Conservation (phyloP, 2,797 vertebrate genomes). For the Danio jaintianensis region DNA sequence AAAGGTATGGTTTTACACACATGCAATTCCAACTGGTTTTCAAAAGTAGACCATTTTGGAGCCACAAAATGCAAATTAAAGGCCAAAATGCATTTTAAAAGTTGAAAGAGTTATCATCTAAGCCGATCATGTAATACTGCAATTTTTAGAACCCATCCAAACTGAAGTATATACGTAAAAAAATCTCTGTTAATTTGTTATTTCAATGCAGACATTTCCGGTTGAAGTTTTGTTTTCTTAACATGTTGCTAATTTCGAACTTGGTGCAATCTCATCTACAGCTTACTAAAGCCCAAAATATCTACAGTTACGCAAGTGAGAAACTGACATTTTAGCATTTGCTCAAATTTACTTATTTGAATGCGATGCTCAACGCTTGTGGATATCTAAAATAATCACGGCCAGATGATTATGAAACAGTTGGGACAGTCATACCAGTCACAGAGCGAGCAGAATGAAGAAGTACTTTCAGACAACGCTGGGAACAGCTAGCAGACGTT, state of each 20-base stretch:
- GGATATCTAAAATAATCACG: neutral
- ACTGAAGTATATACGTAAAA: neutral
- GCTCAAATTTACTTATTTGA: neutral
- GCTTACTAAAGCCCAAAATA: neutral
- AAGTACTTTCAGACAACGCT: constrained; percentile 7
- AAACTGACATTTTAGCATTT: neutral
- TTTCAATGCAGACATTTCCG: neutral
- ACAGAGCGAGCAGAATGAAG: neutral
- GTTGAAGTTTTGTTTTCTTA: neutral
- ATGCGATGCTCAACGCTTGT: neutral
- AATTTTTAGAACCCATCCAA: neutral
- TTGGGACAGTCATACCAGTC: neutral
- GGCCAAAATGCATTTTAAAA: too few relatives aligned
- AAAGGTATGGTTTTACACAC: too few relatives aligned
- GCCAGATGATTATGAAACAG: neutral
- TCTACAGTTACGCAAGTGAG: neutral
- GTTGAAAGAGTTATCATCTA: too few relatives aligned
- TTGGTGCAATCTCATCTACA: neutral
- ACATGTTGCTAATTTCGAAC: neutral
- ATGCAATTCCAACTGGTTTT: too few relatives aligned
- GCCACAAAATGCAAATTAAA: too few relatives aligned
- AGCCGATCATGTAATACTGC: neutral
- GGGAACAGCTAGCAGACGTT: neutral
- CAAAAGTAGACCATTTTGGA: too few relatives aligned
- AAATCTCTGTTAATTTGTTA: neutral